phyloP scores from a whole-genome alignment of 2,113 vertebrate genomes.

The Vicugna pacos region DNA sequence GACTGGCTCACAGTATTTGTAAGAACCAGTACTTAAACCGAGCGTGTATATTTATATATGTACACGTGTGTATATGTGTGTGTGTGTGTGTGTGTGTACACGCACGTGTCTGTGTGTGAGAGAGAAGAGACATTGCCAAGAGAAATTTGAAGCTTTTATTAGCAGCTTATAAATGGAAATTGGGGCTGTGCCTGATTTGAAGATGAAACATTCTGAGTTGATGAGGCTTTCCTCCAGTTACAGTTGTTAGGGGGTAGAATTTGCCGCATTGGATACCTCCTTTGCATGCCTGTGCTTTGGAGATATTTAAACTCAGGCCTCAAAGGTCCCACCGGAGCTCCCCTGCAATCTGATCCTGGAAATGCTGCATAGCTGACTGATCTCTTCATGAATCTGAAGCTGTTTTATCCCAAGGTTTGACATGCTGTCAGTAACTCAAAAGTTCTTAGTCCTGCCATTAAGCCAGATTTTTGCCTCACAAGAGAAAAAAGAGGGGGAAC shows the following conservation, averaged over 20 bases:
- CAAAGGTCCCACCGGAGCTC: background rate
- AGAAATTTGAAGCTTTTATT: constrained; percentile 16
- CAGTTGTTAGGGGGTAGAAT: background rate
- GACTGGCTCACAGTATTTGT: background rate
- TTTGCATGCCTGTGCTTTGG: background rate
- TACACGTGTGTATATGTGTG: background rate
- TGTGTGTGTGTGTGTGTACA: background rate
- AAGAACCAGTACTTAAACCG: background rate
- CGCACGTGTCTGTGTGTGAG: background rate
- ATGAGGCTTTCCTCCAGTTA: background rate
- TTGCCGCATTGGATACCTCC: background rate
- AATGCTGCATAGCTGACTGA: background rate
- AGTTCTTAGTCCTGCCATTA: background rate
- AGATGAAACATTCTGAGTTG: background rate
- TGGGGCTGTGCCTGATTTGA: background rate
- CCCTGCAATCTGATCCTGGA: background rate
- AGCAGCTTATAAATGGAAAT: constrained; percentile 19
- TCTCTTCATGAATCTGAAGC: background rate
- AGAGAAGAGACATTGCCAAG: background rate
- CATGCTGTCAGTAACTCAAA: background rate
- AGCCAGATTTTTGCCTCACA: constrained; percentile 30
- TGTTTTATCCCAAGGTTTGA: background rate
- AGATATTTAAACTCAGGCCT: background rate
- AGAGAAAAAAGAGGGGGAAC: background rate
- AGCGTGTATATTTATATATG: background rate